phyloP scores from a whole-genome alignment of 2,888 invertebrate species.

The Acholoe squamosa region DNA sequence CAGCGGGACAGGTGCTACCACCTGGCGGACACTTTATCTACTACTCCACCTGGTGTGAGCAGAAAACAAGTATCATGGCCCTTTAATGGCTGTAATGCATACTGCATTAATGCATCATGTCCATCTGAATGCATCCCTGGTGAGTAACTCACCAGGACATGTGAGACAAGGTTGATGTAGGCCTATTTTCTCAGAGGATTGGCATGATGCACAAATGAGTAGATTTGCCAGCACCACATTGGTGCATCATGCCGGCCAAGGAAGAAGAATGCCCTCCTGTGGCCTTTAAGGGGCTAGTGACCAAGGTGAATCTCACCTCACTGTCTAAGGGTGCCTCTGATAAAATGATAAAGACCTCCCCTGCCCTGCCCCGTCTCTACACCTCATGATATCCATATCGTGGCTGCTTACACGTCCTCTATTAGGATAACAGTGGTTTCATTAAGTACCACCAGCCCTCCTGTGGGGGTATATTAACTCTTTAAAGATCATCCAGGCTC shows the following conservation, averaged over 20 bases:
- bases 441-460: not conserved
- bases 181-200: too few relatives aligned
- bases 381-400: slow-evolving; percentile 22
- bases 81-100: too few relatives aligned
- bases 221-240: too few relatives aligned
- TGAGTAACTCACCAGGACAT: too few relatives aligned
- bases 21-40: not conserved
- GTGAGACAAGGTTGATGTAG: too few relatives aligned
- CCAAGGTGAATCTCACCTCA: not conserved
- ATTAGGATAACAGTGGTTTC: not conserved
- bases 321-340: not conserved
- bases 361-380: not conserved
- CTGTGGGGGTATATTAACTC: not conserved
- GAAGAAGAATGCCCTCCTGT: too few relatives aligned
- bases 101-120: too few relatives aligned
- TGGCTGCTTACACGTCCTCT: not conserved
- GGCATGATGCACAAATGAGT: too few relatives aligned
- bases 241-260: too few relatives aligned
- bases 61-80: not conserved
- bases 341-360: not conserved
- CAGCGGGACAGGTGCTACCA: slow-evolving; percentile 43
- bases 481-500: not conserved
- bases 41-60: too few relatives aligned
- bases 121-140: too few relatives aligned
- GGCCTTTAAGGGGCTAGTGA: too few relatives aligned